These are phyloP conservation scores for Eupithecia inturbata DNA, from an alignment of 2,888 invertebrate genomes.

Conservation along the genomic window DNA sequence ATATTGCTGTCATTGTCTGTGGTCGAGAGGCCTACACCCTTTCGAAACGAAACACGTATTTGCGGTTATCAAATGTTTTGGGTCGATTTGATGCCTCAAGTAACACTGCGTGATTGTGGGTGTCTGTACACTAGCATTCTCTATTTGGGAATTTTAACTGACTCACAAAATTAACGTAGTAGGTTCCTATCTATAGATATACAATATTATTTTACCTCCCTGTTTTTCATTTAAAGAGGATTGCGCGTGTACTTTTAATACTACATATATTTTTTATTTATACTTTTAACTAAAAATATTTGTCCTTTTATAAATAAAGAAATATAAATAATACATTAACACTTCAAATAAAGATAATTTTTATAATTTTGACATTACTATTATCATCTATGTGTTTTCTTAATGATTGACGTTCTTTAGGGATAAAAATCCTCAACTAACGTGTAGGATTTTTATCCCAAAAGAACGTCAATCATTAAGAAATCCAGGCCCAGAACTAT, in stretches of 20 bases:
- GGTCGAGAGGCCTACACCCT: slow-evolving; percentile 60
- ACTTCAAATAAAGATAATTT: too few relatives aligned
- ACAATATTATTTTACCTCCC: background rate
- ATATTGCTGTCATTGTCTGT: slow-evolving; percentile 71
- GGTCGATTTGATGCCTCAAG: slow-evolving; percentile 51
- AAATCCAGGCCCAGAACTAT: too few relatives aligned
- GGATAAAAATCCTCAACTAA: too few relatives aligned
- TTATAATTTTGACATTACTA: background rate
- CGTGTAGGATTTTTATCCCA: too few relatives aligned
- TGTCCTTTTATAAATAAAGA: too few relatives aligned
- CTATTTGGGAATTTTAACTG: background rate
- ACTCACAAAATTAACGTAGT: background rate
- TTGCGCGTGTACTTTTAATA: background rate
- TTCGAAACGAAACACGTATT: slow-evolving; percentile 67
- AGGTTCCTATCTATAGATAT: too few relatives aligned
- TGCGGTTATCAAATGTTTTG: slow-evolving; percentile 65
- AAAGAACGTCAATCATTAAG: too few relatives aligned
- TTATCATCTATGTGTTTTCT: too few relatives aligned
- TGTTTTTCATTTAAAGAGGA: background rate
- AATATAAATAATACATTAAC: too few relatives aligned
- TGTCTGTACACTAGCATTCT: slow-evolving; percentile 37
- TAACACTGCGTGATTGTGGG: slow-evolving; percentile 46
- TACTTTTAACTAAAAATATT: too few relatives aligned
- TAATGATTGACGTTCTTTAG: too few relatives aligned
- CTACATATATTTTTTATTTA: too few relatives aligned